Evolutionary conservation across 2,888 invertebrate species (phyloP).

Genomic region (Halictus quadricinctus): DNA sequence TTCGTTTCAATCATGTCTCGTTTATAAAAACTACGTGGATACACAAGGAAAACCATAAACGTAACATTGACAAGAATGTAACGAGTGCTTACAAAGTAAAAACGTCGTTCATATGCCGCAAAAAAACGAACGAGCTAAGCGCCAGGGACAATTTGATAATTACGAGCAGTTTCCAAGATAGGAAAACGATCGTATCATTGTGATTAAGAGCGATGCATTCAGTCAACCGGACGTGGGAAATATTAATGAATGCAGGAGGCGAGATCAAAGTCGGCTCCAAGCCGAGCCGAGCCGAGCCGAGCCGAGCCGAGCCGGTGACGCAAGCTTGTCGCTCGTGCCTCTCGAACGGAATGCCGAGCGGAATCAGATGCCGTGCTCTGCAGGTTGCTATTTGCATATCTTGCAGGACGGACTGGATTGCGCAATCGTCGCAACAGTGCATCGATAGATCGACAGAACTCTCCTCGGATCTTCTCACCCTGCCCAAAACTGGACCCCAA

Average conservation of each 20-base stretch:
- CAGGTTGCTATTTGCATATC: conserved; percentile 44
- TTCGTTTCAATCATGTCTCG: no score
- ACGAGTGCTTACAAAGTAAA: neutral
- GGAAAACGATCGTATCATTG: neutral
- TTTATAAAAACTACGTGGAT: neutral
- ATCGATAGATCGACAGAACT: neutral
- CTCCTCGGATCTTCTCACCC: neutral
- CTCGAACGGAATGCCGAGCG: neutral
- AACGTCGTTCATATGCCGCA: neutral
- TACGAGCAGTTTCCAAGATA: neutral
- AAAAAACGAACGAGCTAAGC: neutral
- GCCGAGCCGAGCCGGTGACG: neutral
- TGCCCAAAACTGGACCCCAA: neutral
- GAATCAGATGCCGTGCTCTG: conserved; percentile 6
- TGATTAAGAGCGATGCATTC: neutral
- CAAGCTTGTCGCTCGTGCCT: neutral
- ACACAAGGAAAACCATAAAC: neutral
- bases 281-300: neutral
- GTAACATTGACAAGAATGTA: neutral
- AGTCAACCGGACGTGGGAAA: neutral
- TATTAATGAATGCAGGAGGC: neutral
- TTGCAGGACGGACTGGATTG: conserved; percentile 31
- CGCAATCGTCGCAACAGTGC: conserved; percentile 35
- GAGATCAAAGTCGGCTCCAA: conserved; percentile 3
- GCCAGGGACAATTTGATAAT: neutral